These are phyloP conservation scores for Nothocercus julius DNA, from an alignment of 2,113 vertebrate genomes.

Conservation along the genomic window DNA sequence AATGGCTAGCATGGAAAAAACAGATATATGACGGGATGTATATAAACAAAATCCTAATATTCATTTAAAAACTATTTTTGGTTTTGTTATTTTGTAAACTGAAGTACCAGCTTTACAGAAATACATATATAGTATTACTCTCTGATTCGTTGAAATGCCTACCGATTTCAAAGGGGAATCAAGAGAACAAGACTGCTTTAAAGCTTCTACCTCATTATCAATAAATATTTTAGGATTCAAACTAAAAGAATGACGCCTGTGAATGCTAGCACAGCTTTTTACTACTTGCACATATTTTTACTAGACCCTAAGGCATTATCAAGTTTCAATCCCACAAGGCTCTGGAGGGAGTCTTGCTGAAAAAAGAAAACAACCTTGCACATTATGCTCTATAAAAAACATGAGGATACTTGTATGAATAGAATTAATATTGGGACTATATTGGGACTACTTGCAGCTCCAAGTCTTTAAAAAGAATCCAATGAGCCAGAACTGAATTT, in stretches of 20 bases:
- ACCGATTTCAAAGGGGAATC: background rate
- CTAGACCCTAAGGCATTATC: background rate
- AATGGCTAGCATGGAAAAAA: background rate
- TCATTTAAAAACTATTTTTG: background rate
- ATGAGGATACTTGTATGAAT: background rate
- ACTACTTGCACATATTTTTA: background rate
- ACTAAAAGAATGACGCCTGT: background rate
- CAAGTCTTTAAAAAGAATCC: background rate
- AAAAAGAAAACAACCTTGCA: background rate
- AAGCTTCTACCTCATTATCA: background rate
- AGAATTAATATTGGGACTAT: background rate
- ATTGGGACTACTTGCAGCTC: background rate
- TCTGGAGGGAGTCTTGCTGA: background rate
- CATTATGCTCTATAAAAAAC: background rate
- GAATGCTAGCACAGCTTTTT: background rate
- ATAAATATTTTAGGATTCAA: background rate
- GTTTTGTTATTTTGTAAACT: background rate
- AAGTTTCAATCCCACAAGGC: background rate
- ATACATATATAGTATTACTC: background rate
- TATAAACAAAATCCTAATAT: background rate
- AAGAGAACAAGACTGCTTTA: background rate
- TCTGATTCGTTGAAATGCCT: background rate
- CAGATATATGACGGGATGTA: background rate
- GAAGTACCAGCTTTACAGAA: background rate
- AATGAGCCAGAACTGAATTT: background rate